These are phyloP conservation scores for Eucidaris tribuloides DNA, from an alignment of 35 echinoderm and acorn worm genomes.

Conservation along the genomic window DNA sequence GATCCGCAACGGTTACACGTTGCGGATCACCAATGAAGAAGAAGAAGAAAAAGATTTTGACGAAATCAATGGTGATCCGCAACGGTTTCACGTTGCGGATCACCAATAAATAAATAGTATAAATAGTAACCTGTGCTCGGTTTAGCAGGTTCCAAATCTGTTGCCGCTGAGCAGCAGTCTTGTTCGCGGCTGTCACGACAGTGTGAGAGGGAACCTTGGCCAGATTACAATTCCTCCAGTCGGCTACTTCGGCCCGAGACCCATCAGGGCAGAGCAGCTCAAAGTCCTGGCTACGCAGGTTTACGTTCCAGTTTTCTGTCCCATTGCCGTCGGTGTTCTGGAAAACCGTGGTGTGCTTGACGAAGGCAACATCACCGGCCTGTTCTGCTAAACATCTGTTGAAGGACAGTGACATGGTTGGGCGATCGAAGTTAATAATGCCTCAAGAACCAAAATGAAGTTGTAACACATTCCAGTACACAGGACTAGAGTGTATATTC, in stretches of 20 bases:
- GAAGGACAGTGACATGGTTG: too few relatives aligned
- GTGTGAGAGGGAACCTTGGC: conserved; percentile 79
- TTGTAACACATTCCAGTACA: too few relatives aligned
- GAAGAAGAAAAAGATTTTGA: too few relatives aligned
- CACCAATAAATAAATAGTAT: too few relatives aligned
- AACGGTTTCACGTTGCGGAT: too few relatives aligned
- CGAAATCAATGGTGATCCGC: too few relatives aligned
- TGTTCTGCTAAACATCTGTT: conserved; percentile 67
- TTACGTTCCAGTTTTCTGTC: conserved; percentile 9
- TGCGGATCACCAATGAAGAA: too few relatives aligned
- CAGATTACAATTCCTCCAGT: conserved; percentile 42
- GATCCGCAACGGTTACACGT: too few relatives aligned
- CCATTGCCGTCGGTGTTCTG: conserved; percentile 19
- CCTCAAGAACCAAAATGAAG: too few relatives aligned
- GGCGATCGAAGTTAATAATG: too few relatives aligned
- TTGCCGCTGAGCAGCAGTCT: not conserved
- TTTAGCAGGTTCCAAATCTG: conserved; percentile 31
- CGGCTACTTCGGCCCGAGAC: not conserved
- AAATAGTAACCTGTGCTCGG: conserved; percentile 79
- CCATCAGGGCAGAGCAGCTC: conserved; percentile 67
- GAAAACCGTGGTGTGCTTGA: conserved; percentile 69
- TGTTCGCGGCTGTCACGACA: conserved; percentile 42
- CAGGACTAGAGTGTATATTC: too few relatives aligned
- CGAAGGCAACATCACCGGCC: conserved; percentile 76
- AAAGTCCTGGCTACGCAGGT: conserved; percentile 42